phyloP scores from a whole-genome alignment of 2,797 vertebrate genomes.

The Acrossocheilus fasciatus region DNA sequence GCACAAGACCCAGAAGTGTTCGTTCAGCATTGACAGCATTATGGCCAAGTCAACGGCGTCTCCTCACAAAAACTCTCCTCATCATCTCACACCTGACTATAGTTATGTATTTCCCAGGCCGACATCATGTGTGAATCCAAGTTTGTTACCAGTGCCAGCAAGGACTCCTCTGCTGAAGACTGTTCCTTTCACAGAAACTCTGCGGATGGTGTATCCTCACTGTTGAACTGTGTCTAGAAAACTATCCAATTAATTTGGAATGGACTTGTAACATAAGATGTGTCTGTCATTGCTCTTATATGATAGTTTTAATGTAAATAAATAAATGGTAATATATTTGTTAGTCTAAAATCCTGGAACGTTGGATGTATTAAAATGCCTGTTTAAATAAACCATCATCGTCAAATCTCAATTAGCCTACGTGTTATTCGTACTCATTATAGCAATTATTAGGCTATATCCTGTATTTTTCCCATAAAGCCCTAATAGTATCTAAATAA shows the following conservation, averaged over 20 bases:
- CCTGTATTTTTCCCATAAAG: not conserved
- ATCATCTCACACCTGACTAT: constrained; percentile 64
- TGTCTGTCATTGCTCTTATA: constrained; percentile 39
- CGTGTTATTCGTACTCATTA: not conserved
- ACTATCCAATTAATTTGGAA: not conserved
- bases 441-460: not conserved
- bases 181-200: constrained; percentile 65
- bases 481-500: not conserved
- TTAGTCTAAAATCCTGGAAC: constrained; percentile 3
- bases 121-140: constrained; percentile 70
- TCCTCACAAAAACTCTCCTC: constrained; percentile 39
- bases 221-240: constrained; percentile 63
- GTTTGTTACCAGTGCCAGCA: constrained; percentile 66
- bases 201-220: constrained; percentile 69
- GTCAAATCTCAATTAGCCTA: constrained; percentile 57
- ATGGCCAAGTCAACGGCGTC: constrained; percentile 74
- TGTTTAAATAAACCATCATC: constrained; percentile 38
- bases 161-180: constrained; percentile 69
- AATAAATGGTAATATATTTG: constrained; percentile 75
- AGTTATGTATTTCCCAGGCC: constrained; percentile 71
- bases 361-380: constrained; percentile 28
- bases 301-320: constrained; percentile 72
- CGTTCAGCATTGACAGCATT: constrained; percentile 90
- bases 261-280: not conserved
- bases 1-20: constrained; percentile 70